Percentiles rank a stretch among this genome's conserved stretches.
phyloP scores from a whole-genome alignment of 2,888 invertebrate species.

The Nephrotoma appendiculata region DNA sequence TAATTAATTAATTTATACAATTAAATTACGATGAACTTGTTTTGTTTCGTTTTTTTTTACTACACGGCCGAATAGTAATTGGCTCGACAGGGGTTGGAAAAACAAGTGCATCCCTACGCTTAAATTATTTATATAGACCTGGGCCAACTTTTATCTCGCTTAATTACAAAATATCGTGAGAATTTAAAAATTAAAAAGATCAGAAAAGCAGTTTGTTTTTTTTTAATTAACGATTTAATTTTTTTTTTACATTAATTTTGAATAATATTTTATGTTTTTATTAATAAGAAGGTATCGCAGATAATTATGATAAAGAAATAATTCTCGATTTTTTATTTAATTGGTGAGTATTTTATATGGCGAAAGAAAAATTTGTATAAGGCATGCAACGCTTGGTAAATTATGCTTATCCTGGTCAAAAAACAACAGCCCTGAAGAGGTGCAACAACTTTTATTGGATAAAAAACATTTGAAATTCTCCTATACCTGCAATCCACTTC shows the following conservation, averaged over 20 bases:
- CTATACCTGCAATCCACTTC: too few species aligned
- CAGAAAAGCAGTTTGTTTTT: background rate
- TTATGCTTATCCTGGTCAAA: too few species aligned
- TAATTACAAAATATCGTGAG: background rate
- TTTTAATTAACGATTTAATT: background rate
- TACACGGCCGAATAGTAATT: background rate
- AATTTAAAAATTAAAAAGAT: background rate
- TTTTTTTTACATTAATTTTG: background rate
- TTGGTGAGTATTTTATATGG: too few species aligned
- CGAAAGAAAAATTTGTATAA: too few species aligned
- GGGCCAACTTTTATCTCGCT: background rate
- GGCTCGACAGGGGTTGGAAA: background rate
- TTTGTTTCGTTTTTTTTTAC: background rate
- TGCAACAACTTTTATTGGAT: too few species aligned
- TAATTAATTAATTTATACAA: background rate
- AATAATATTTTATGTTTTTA: background rate
- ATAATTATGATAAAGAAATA: background rate
- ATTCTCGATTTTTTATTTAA: too few species aligned
- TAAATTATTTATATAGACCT: background rate
- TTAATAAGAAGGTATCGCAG: background rate
- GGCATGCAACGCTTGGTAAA: too few species aligned
- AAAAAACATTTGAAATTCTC: too few species aligned
- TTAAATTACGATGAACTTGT: background rate
- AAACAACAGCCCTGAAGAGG: too few species aligned
- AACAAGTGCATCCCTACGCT: background rate